phyloP scores from a whole-genome alignment of 2,113 vertebrate genomes.

The Macheiramphus alcinus region DNA sequence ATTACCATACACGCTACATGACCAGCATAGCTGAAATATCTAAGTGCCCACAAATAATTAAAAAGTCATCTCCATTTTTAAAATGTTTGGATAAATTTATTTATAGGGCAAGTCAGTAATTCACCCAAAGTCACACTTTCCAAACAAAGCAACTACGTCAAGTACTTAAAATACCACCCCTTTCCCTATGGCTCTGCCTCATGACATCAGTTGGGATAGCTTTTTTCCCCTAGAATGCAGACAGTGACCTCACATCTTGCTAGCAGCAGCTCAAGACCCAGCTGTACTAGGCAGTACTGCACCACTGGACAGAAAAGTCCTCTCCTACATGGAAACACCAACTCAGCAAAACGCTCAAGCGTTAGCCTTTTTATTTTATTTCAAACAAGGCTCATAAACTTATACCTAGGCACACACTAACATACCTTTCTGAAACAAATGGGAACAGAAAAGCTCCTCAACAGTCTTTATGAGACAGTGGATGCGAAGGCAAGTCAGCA shows the following conservation, averaged over 20 bases:
- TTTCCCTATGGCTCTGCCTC: neutral
- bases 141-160: neutral
- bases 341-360: neutral
- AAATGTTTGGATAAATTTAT: conserved; percentile 34
- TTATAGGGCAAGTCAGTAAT: neutral
- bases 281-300: neutral
- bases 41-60: conserved; percentile 25
- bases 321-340: neutral
- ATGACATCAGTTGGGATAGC: neutral
- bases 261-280: neutral
- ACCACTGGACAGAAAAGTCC: neutral
- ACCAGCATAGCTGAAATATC: neutral
- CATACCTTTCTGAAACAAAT: neutral
- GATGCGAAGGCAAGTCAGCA: neutral
- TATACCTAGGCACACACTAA: neutral
- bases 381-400: neutral
- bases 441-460: neutral
- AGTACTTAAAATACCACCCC: neutral
- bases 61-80: conserved; percentile 25
- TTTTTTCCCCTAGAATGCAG: neutral
- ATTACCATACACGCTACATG: neutral
- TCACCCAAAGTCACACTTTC: neutral
- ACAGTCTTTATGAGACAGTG: neutral
- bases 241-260: neutral
- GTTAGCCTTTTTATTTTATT: neutral